Evolutionary conservation across 2,797 vertebrate genomes (phyloP).

Genomic region (Babyrousa celebensis): DNA sequence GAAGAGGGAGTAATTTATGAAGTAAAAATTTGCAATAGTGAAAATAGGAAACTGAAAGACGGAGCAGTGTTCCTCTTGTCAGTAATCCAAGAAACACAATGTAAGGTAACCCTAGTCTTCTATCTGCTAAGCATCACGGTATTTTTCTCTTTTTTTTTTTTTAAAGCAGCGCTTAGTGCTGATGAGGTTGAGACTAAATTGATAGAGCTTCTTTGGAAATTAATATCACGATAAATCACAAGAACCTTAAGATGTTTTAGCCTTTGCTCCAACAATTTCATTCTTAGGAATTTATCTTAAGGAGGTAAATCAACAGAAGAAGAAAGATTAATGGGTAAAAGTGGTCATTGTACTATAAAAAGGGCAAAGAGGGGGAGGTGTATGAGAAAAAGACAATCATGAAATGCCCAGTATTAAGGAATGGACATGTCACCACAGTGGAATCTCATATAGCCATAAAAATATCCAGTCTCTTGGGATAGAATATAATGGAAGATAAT

Average conservation of each 20-base stretch:
- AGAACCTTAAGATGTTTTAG: slow-evolving; percentile 72
- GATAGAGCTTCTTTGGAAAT: slow-evolving; percentile 67
- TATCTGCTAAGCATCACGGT: background rate
- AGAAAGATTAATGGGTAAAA: slow-evolving; percentile 65
- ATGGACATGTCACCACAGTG: background rate
- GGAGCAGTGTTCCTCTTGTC: background rate
- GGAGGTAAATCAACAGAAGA: slow-evolving; percentile 71
- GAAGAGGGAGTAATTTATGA: background rate
- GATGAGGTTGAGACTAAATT: slow-evolving; percentile 47
- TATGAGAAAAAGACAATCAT: background rate
- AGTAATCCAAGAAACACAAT: background rate
- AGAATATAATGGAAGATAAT: no score
- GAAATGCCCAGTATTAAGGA: background rate
- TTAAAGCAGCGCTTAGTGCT: background rate
- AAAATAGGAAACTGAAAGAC: background rate
- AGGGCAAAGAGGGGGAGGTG: background rate
- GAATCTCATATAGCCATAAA: background rate
- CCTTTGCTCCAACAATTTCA: slow-evolving; percentile 77
- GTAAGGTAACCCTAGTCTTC: background rate
- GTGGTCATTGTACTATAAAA: background rate
- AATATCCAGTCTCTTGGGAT: background rate
- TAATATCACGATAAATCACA: slow-evolving; percentile 72
- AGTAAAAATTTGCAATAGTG: background rate
- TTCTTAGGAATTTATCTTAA: slow-evolving; percentile 77
- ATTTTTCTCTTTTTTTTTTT: background rate